phyloP scores from a whole-genome alignment of 2,888 invertebrate genomes.

The Coremacera marginata region DNA sequence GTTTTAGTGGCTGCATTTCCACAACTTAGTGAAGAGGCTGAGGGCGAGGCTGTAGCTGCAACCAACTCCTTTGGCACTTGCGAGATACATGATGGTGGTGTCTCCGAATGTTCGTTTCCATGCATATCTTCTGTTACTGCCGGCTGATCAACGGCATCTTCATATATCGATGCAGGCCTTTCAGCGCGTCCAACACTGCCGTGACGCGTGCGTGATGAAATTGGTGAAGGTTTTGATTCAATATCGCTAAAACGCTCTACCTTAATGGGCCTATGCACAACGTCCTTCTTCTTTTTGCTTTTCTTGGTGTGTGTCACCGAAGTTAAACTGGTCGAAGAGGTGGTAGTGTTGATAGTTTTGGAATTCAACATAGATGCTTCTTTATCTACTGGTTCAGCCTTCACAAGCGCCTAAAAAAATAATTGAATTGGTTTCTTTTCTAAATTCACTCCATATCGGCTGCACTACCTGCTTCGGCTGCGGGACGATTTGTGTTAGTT shows the following conservation, averaged over 20 bases:
- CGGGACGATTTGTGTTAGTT: background rate
- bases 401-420: background rate
- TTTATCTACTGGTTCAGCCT: background rate
- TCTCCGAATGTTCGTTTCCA: background rate
- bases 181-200: slow-evolving; percentile 47
- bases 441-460: background rate
- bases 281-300: slow-evolving; percentile 57
- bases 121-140: background rate
- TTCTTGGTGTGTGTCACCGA: slow-evolving; percentile 50
- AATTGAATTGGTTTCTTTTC: background rate
- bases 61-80: slow-evolving; percentile 23
- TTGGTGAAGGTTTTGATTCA: slow-evolving; percentile 49
- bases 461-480: background rate
- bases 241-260: slow-evolving; percentile 63
- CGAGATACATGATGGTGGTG: slow-evolving; percentile 14
- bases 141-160: slow-evolving; percentile 67
- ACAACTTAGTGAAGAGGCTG: slow-evolving; percentile 22
- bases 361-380: background rate
- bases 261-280: slow-evolving; percentile 59
- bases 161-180: slow-evolving; percentile 65
- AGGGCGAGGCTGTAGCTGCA: slow-evolving; percentile 34
- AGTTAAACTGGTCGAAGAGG: slow-evolving; percentile 20
- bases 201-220: slow-evolving; percentile 60
- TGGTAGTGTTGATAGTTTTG: background rate
- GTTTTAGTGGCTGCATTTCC: slow-evolving; percentile 51